Base-by-base conservation (phyloP, 2,797 vertebrate species). In the Danio albolineatus region DNA sequence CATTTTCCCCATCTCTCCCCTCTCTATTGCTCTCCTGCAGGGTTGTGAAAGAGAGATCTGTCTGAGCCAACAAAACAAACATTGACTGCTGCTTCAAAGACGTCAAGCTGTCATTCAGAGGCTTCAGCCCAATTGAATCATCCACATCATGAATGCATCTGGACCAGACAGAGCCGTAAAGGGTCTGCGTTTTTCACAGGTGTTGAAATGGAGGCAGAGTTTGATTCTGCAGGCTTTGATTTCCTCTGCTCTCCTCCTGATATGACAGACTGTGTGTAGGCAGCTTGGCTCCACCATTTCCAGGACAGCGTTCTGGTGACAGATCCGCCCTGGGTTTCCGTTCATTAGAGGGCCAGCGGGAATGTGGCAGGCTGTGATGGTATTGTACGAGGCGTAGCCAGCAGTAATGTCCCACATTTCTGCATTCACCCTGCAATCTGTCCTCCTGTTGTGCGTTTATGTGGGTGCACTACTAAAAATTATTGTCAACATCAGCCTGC, bases 221-320 rank as follows among this genome's bases (percentile, higher is more conserved):
- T 61, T 60, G 9, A 19, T 54, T 71, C 21, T 1, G 21, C 1
- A 61, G 17, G 46, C 6, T 39, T 61, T 39, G 10, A n/a, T 56
- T 14, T 44, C 19, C 16, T 44, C 10, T 28, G n/a, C 8, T 77
- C 41, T 44, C 51, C 16, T 39, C 44, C 14, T 19, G 53, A 6
- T 69, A 53, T 71, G 82, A 87, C 90, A 92, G 90, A 87, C 89
- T 90, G 88, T 91, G 91, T 87, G 91, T 91, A 85, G 90, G 91
- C 83, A 84, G 88, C 80, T 81, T 64, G 74, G 74, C 85, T 84
- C 85, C 83, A 57, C 69, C 75, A 74, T 64, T 70, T 36, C 46
- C 82, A 77, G 75, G 66, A 73, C 79, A 44, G 13, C n/a, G 57
- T 60, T 83, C 64, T 75, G 82, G 83, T 83, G 79, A n/a, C 87